A percentile compares a stretch with the other conserved stretches of the same genome.
These are phyloP conservation scores for Paralvinella palmiformis DNA, from an alignment of 1,140 invertebrate species.

Conservation along the genomic window DNA sequence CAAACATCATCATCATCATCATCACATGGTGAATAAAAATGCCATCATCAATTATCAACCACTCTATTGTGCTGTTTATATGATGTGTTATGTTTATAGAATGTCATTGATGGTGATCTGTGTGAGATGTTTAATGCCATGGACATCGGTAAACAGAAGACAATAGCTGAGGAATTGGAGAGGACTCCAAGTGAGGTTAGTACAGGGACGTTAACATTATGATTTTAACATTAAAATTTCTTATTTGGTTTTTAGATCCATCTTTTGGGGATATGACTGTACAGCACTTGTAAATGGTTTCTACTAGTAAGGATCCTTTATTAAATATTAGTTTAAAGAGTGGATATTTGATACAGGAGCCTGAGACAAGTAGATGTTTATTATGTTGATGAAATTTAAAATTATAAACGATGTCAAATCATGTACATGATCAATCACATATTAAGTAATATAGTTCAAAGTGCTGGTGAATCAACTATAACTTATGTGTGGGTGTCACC, in stretches of 20 bases:
- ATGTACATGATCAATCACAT: too few relatives aligned
- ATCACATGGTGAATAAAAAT: too few relatives aligned
- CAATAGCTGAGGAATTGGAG: slow-evolving; percentile 89
- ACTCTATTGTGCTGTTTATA: too few relatives aligned
- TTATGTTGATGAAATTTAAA: too few relatives aligned
- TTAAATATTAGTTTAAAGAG: slow-evolving; percentile 4
- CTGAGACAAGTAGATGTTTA: too few relatives aligned
- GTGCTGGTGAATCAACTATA: too few relatives aligned
- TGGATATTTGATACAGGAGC: slow-evolving; percentile 2
- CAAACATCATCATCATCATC: too few relatives aligned
- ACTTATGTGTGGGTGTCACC: too few relatives aligned
- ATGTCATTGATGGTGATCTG: slow-evolving; percentile 96
- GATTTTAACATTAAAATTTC: not conserved
- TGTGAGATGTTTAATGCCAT: slow-evolving; percentile 99
- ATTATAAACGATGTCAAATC: too few relatives aligned
- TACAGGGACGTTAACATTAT: not conserved
- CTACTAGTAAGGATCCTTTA: not conserved
- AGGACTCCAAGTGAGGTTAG: slow-evolving; percentile 86
- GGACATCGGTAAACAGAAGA: slow-evolving; percentile 87
- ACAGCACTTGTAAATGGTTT: not conserved
- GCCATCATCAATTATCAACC: too few relatives aligned
- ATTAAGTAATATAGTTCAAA: too few relatives aligned
- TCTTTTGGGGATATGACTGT: not conserved
- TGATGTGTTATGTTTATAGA: slow-evolving; percentile 55
- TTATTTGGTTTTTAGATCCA: not conserved